Conservation (phyloP, 2,888 invertebrate genomes). For the Prosapia bicincta region DNA sequence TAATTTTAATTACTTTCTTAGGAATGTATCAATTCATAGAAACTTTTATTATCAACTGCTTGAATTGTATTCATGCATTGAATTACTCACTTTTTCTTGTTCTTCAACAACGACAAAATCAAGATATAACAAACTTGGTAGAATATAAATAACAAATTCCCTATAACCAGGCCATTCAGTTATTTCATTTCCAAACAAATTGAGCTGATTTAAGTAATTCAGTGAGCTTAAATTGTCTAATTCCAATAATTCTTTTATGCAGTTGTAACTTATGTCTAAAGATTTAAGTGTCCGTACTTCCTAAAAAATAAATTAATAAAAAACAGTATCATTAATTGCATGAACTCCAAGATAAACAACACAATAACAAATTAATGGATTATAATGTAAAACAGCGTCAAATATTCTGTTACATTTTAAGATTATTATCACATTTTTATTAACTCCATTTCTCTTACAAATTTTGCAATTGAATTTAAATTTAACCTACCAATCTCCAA, state of each 20-base stretch:
- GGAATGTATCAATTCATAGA: too few species aligned
- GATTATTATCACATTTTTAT: too few species aligned
- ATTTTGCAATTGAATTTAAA: too few species aligned
- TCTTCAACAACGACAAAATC: neutral
- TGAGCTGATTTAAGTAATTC: constrained; percentile 1
- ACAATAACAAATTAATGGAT: neutral
- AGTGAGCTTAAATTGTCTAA: constrained; percentile 13
- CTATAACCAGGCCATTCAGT: neutral
- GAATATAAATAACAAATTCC: constrained; percentile 4
- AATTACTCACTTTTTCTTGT: neutral
- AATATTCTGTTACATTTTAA: too few species aligned
- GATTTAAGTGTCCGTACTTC: constrained; percentile 54
- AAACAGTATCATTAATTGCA: neutral
- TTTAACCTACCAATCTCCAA: too few species aligned
- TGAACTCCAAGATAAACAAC: neutral
- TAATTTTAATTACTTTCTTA: too few species aligned
- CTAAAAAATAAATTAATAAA: constrained; percentile 48
- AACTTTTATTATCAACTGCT: too few species aligned
- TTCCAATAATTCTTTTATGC: neutral
- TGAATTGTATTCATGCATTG: too few species aligned
- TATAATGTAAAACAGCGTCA: constrained; percentile 49
- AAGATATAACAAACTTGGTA: neutral
- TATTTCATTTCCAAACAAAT: constrained; percentile 16
- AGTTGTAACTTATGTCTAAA: constrained; percentile 43
- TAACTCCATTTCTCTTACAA: too few species aligned